Evolutionary conservation across 2,113 vertebrate genomes (phyloP), one percentile per base, ranked within the genome.

Genomic region (Epinephelus cyanopodus): DNA sequence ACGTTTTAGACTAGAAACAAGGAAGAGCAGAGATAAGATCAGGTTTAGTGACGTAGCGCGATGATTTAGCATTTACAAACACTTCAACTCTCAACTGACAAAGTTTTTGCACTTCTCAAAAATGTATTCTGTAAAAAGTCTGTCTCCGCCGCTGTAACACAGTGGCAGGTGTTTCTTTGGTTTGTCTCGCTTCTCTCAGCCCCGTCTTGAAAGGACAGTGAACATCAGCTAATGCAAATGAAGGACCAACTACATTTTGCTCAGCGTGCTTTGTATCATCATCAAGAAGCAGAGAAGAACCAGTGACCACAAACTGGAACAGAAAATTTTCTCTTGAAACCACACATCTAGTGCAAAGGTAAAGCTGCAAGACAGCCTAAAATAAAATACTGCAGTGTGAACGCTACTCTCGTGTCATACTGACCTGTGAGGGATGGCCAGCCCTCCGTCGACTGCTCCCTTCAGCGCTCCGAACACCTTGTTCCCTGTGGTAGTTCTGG

Each of bases 401-500:
- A 19, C 50, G 48, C 1, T 1, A 9, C 3, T 17, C 14, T 48
- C 13, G 14, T 12, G 2, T 60, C 6, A 17, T 2, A 70, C 91
- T n/a, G 29, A 99, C 98, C 98, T 99, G 72, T 99, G 98, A 87
- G 98, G 98, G 81, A 99, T 99, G 67, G 98, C 97, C 60, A 99
- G 94, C 33, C 98, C 98, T 76, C 98, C 98, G 25, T 99, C 98
- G 15, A 99, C 98, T 0, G 98, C 98, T 67, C 98, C 98, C 89
- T 99, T 99, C 65, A 99, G 94, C n/a, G 97, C 98, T 63, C 98
- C 98, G 19, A 99, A 99, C 82, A 99, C 98, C 95, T 99, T 99
- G 96, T 99, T 99, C 81, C 98, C 98, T 74, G 98, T 99, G 47
- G 97, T 98, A 90, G 98, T 99, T 90, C 98, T 97, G 91, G 98